Evolutionary conservation across 2,888 invertebrate species (phyloP).

Genomic region (Halictus ligatus): DNA sequence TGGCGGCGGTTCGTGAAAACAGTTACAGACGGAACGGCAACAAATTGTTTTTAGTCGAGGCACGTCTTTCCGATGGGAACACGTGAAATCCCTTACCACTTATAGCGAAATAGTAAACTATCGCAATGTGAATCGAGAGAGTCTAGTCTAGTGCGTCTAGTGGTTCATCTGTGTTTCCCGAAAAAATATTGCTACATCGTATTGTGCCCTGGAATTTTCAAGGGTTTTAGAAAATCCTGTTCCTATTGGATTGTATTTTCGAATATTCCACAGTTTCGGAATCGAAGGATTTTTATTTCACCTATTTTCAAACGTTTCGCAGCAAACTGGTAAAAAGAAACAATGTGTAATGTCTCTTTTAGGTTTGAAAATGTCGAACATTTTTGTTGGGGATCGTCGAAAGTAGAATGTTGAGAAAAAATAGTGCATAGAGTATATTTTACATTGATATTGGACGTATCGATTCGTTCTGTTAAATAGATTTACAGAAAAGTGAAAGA

Average conservation of each 20-base stretch:
- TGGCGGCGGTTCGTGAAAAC: not conserved
- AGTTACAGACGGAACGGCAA: conserved; percentile 14
- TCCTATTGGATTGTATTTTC: not conserved
- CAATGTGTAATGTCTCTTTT: not conserved
- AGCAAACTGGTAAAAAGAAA: not conserved
- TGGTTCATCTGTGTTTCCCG: not conserved
- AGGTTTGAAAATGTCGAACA: not conserved
- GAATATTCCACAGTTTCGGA: not conserved
- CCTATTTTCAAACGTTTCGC: not conserved
- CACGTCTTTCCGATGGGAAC: conserved; percentile 45
- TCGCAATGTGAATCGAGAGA: conserved; percentile 8
- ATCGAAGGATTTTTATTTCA: not conserved
- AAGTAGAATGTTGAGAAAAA: not conserved
- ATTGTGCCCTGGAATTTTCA: not conserved
- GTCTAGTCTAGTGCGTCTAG: not conserved
- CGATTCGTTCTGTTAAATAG: not conserved
- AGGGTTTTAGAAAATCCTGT: not conserved
- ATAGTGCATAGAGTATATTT: not conserved
- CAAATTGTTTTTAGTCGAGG: conserved; percentile 28
- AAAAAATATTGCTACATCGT: not conserved
- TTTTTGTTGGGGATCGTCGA: not conserved
- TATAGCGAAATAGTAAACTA: conserved; percentile 46
- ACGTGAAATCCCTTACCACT: conserved; percentile 46
- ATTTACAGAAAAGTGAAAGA: not conserved
- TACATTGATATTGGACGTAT: not conserved